Evolutionary conservation across 2,888 invertebrate genomes (phyloP).

Genomic region (Lasioglossum villosulum): DNA sequence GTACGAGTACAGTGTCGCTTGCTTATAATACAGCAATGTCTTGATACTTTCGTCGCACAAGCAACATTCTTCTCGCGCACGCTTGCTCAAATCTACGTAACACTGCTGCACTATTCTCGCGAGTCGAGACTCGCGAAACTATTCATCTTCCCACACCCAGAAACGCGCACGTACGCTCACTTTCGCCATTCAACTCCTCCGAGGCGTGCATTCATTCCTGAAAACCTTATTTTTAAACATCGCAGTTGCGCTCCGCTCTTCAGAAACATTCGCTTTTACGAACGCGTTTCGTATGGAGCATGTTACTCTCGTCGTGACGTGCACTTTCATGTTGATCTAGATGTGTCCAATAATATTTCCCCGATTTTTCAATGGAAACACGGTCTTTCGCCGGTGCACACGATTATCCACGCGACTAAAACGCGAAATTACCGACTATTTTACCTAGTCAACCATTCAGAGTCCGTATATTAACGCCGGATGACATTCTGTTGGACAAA

Average conservation of each 20-base stretch:
- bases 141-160: background rate
- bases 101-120: background rate
- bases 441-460: background rate
- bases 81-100: background rate
- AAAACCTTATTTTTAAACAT: constrained; percentile 14
- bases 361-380: background rate
- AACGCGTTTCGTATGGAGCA: background rate
- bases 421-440: background rate
- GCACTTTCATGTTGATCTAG: constrained; percentile 4
- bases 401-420: background rate
- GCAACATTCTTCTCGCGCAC: background rate
- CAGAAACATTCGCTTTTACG: constrained; percentile 6
- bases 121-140: background rate
- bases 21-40: background rate
- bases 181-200: constrained; percentile 9
- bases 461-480: background rate
- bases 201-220: constrained; percentile 7
- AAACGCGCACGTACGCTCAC: background rate
- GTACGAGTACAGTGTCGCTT: background rate
- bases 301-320: background rate
- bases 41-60: background rate
- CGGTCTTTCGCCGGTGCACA: background rate
- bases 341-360: constrained; percentile 1
- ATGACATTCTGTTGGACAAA: background rate
- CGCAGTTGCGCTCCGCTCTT: constrained; percentile 1